These are phyloP conservation scores for Maylandia zebra DNA, from an alignment of 2,113 vertebrate genomes.

Conservation along the genomic window DNA sequence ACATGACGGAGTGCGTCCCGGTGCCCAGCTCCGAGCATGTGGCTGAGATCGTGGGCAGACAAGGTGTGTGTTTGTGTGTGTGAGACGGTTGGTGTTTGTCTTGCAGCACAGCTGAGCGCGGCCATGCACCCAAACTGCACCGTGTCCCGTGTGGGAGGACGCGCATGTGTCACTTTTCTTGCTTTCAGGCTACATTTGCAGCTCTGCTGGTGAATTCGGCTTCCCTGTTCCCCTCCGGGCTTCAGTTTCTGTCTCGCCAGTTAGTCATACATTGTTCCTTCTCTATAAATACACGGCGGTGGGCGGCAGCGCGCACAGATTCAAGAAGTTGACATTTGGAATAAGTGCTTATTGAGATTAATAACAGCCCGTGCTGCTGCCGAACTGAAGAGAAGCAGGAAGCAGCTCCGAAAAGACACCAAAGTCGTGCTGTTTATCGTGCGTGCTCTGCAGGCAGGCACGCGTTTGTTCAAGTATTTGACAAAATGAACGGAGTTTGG, in stretches of 20 bases:
- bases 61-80: conserved; percentile 77
- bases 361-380: background rate
- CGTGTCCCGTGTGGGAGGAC: background rate
- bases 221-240: background rate
- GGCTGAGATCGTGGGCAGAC: conserved; percentile 91
- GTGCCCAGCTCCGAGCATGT: conserved; percentile 96
- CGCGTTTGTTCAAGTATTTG: background rate
- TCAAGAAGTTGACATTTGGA: background rate
- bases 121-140: background rate
- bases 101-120: background rate
- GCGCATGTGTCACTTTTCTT: background rate
- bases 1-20: conserved; percentile 94
- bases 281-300: background rate
- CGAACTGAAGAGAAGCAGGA: background rate
- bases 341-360: background rate
- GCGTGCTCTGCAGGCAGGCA: background rate
- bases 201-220: background rate
- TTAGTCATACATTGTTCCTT: background rate
- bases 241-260: background rate
- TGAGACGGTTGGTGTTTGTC: background rate
- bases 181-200: background rate
- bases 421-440: background rate
- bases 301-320: background rate
- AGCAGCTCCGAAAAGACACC: background rate
- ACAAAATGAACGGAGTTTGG: background rate